These are phyloP conservation scores for Uropsilus gracilis DNA, from an alignment of 2,113 vertebrate genomes.

Conservation along the genomic window DNA sequence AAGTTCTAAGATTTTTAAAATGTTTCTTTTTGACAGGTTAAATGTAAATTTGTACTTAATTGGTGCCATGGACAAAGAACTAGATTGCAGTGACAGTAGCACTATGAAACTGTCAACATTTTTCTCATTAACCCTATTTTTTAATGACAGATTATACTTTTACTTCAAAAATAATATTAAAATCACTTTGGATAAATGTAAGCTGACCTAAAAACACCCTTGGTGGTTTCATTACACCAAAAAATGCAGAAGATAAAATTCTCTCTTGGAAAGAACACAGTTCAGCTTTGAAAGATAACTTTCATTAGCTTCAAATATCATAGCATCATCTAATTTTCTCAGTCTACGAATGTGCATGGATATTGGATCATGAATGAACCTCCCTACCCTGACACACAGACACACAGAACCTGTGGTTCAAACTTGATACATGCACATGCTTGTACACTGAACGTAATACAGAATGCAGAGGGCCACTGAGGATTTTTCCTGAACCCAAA, in stretches of 20 bases:
- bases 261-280: neutral
- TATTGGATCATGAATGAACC: neutral
- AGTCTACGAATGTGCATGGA: neutral
- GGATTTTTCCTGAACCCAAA: neutral
- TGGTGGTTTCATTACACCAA: neutral
- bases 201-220: neutral
- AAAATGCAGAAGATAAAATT: neutral
- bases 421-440: neutral
- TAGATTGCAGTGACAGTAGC: neutral
- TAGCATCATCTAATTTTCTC: neutral
- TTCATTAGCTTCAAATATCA: neutral
- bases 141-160: conserved; percentile 16
- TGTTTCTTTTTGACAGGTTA: neutral
- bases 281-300: neutral
- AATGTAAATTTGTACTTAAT: conserved; percentile 51
- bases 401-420: neutral
- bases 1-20: neutral
- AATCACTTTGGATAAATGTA: conserved; percentile 8
- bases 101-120: conserved; percentile 4
- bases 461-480: neutral
- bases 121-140: conserved; percentile 45
- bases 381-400: neutral
- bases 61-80: conserved; percentile 13
- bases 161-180: conserved; percentile 51
- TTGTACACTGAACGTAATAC: neutral